Percentiles rank a stretch among this genome's conserved stretches.
phyloP scores from a whole-genome alignment of 2,113 vertebrate genomes.

The Rhineura floridana region DNA sequence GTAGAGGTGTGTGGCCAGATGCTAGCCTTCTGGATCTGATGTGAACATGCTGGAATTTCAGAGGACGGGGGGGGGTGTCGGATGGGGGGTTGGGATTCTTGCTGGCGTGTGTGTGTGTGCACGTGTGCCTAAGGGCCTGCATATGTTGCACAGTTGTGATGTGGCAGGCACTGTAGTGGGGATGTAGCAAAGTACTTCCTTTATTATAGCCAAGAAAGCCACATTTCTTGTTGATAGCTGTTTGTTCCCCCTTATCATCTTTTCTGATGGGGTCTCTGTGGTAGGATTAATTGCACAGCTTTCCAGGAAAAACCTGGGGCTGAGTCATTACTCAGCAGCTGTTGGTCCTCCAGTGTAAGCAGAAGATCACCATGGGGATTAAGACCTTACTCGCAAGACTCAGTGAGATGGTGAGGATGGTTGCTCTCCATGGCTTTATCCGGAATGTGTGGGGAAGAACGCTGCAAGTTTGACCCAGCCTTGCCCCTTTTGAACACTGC shows the following conservation, averaged over 20 bases:
- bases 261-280: neutral
- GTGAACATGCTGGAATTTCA: neutral
- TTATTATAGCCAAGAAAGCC: too few relatives aligned
- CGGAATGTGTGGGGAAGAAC: neutral
- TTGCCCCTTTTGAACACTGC: slow-evolving; percentile 1
- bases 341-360: neutral
- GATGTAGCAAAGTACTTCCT: too few relatives aligned
- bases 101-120: too few relatives aligned
- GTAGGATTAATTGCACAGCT: neutral
- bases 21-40: neutral
- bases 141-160: neutral
- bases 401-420: neutral
- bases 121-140: neutral
- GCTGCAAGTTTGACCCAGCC: slow-evolving; percentile 8
- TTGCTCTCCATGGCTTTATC: slow-evolving; percentile 1
- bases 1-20: neutral
- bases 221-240: neutral
- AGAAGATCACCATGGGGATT: neutral
- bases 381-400: neutral
- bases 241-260: neutral
- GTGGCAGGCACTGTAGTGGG: neutral
- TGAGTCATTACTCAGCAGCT: neutral
- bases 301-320: neutral
- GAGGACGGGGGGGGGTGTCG: neutral
- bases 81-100: too few relatives aligned